These are phyloP conservation scores for Leucosticte australis DNA, from an alignment of 2,113 vertebrate species.

Conservation along the genomic window DNA sequence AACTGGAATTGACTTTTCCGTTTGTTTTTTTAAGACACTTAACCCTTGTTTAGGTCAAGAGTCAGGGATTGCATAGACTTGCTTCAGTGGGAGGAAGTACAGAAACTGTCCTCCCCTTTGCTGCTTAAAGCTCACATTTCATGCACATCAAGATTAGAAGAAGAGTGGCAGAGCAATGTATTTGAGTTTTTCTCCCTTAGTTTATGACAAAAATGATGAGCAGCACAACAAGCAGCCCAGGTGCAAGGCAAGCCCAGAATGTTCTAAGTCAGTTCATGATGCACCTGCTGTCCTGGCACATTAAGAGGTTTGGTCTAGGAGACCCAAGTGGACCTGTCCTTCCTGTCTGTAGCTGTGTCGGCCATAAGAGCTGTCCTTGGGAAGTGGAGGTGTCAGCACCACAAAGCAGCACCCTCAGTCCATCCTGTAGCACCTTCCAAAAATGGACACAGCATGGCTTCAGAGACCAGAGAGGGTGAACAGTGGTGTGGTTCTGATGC, in stretches of 20 bases:
- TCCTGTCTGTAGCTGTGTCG: background rate
- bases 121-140: background rate
- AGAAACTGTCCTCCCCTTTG: background rate
- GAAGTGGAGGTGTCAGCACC: background rate
- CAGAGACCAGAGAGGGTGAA: background rate
- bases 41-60: background rate
- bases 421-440: background rate
- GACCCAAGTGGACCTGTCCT: background rate
- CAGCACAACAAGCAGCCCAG: background rate
- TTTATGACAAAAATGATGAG: accelerated
- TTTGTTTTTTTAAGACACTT: background rate
- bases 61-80: background rate
- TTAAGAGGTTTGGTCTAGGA: background rate
- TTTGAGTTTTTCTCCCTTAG: background rate
- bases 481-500: background rate
- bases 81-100: background rate
- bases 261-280: background rate
- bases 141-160: background rate
- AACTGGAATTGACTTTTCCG: background rate
- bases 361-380: background rate
- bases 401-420: background rate
- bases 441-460: accelerated
- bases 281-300: background rate
- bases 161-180: background rate
- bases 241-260: background rate